Evolutionary conservation across 2,113 vertebrate genomes (phyloP), one percentile per base, ranked within the genome.

Genomic region (Turdus rufiventris): DNA sequence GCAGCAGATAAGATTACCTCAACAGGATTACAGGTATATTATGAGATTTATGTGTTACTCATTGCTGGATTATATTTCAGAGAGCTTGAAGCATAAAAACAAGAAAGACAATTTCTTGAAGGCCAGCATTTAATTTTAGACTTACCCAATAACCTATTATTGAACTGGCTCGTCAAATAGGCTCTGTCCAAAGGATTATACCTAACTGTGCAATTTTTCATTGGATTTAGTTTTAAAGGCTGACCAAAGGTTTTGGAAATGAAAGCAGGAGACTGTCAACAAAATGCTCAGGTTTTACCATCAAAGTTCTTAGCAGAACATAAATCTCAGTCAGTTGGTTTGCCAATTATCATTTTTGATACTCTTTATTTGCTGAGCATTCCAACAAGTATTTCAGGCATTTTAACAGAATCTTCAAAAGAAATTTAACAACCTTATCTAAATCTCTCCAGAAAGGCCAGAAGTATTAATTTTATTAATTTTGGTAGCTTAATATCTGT

Each of bases 161-260:
- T 95, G 63, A 96, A 94, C 60, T 71, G 17, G 26, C 36, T 93
- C 3, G 0, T 89, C 89, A 81, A 45, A 51, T 54, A 85, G 54
- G 34, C n/a, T 85, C 87, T 95, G 65, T 80, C 81, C 56, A 79
- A 67, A 85, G 34, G 90, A 91, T 96, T 97, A 88, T 76, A 84
- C 5, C 14, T 85, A 77, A 88, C 74, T 66, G 50, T 83, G 67
- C 31, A 89, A 53, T 93, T 94, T 94, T 95, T 95, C 71, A 71
- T 61, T 93, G 38, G 68, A 84, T 85, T 94, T 96, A 33, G 16
- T 91, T 94, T 75, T 91, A 92, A 96, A 84, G 50, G 60, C 31
- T 66, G 20, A 83, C 48, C 34, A 75, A 84, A 78, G 40, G 45
- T 60, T 93, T 70, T 81, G 47, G 24, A 92, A 88, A 96, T 47